Evolutionary conservation across 2,888 invertebrate species (phyloP), one percentile per base, ranked within the genome.

Genomic region (Strigamia transsilvanica): DNA sequence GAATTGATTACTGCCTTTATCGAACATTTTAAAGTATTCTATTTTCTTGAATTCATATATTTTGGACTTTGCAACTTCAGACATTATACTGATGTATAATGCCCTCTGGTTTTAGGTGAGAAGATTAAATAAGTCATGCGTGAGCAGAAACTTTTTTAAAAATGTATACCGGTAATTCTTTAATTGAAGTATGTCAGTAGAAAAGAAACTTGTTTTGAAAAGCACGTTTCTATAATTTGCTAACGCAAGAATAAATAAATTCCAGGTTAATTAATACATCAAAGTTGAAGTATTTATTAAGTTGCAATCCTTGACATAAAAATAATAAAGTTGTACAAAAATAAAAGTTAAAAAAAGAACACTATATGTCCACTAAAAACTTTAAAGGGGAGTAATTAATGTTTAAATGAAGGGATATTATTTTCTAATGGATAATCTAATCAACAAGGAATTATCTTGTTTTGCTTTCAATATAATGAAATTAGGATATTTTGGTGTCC

Each of bases 71-170:
- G 27, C 27, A 27, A 27, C 3, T 27, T 1, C 27, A 27, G 27
- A 27, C 3, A 27, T 27, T 27, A 2, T 27, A 2, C 73, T 73
- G 73, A 73, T 27, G 13, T 73, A 10, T 5, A 13, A 73, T 73
- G 73, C 73, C 73, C 73, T 73, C 73, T 73, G 32, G 73, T 73
- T 73, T 73, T 73, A 73, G 73, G 73, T 32, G 73, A 73, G 13
- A 27, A 73, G 32, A 73, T 73, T 73, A 73, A 73, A 15, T 0
- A 61, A 18, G 46, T 13, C 46, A 46, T 46, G 46, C 5, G 1
- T 46, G n/a, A 46, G 46, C 46, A 13, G 2, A n/a, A 46, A 46
- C 27, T 2, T 13, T 13, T 46, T 46, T 42, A n/a, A n/a, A n/a
- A n/a, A 7, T 42, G 3, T 15, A 51, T 51, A 4, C n/a, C n/a